A percentile compares a stretch with the other conserved stretches of the same genome.
phyloP scores from a whole-genome alignment of 1,140 invertebrate genomes.

The Drosophila orena region DNA sequence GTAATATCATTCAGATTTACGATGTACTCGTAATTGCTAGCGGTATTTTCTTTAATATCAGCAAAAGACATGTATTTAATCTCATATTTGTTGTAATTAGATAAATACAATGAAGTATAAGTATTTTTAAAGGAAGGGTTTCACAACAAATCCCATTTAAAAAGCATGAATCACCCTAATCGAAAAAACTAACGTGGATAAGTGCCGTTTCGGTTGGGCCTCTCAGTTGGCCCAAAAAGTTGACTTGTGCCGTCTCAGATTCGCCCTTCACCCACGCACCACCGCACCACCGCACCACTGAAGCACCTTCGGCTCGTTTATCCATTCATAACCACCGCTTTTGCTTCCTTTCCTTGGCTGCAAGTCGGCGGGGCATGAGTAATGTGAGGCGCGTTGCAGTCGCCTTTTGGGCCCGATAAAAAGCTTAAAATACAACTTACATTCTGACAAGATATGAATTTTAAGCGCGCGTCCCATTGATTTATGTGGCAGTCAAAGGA shows the following conservation, averaged over 20 bases:
- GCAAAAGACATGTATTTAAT: too few species aligned
- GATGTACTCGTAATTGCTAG: too few species aligned
- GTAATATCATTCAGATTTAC: neutral
- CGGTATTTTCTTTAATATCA: too few species aligned
- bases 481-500: slow-evolving; percentile 62
- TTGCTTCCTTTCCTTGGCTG: slow-evolving; percentile 35
- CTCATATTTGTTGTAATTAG: neutral
- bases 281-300: neutral
- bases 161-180: slow-evolving; percentile 35
- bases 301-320: slow-evolving; percentile 10
- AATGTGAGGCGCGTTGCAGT: slow-evolving; percentile 70
- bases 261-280: neutral
- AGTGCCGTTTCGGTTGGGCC: neutral
- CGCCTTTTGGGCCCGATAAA: slow-evolving; percentile 73
- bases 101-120: neutral
- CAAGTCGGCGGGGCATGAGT: slow-evolving; percentile 57
- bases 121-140: too few species aligned
- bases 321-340: slow-evolving; percentile 46
- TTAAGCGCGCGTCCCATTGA: slow-evolving; percentile 71
- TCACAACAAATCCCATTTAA: neutral
- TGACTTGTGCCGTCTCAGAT: slow-evolving; percentile 34
- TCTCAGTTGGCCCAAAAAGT: slow-evolving; percentile 31
- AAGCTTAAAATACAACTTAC: slow-evolving; percentile 82
- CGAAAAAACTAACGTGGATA: neutral
- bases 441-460: slow-evolving; percentile 80